phyloP scores from a whole-genome alignment of 1,140 invertebrate species.

The Araneus ventricosus region DNA sequence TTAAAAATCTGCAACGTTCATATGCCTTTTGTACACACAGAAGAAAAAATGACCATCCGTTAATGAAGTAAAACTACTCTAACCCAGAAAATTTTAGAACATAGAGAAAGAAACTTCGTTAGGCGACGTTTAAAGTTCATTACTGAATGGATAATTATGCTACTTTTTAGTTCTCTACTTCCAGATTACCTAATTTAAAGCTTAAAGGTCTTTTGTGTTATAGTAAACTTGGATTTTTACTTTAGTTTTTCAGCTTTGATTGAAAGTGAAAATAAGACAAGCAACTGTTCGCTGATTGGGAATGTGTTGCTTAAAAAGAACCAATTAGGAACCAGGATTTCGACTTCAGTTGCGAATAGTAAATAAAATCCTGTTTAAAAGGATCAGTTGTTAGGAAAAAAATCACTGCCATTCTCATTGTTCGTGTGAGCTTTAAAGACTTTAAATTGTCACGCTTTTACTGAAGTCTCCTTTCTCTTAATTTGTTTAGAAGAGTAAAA shows the following conservation, averaged over 20 bases:
- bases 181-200: constrained; percentile 64
- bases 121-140: constrained; percentile 45
- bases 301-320: constrained; percentile 62
- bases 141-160: constrained; percentile 66
- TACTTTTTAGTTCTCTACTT: constrained; percentile 59
- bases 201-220: constrained; percentile 42
- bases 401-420: constrained; percentile 1
- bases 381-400: constrained; percentile 21
- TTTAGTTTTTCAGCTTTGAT: constrained; percentile 33
- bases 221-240: constrained; percentile 63
- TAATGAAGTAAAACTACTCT: constrained; percentile 48
- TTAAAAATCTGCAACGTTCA: constrained; percentile 36
- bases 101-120: constrained; percentile 41
- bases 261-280: constrained; percentile 64
- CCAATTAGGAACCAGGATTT: constrained; percentile 49
- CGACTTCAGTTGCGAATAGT: constrained; percentile 39
- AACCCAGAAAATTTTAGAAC: constrained; percentile 49
- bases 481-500: constrained; percentile 69
- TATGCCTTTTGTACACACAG: constrained; percentile 6
- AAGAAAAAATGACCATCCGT: constrained; percentile 23
- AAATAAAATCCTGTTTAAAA: constrained; percentile 64
- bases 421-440: constrained; percentile 25
- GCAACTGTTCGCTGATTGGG: constrained; percentile 15
- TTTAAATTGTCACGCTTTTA: constrained; percentile 60
- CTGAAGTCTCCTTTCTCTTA: constrained; percentile 49